Conservation (phyloP, 2,797 vertebrate genomes). For the Caiman crocodilus region DNA sequence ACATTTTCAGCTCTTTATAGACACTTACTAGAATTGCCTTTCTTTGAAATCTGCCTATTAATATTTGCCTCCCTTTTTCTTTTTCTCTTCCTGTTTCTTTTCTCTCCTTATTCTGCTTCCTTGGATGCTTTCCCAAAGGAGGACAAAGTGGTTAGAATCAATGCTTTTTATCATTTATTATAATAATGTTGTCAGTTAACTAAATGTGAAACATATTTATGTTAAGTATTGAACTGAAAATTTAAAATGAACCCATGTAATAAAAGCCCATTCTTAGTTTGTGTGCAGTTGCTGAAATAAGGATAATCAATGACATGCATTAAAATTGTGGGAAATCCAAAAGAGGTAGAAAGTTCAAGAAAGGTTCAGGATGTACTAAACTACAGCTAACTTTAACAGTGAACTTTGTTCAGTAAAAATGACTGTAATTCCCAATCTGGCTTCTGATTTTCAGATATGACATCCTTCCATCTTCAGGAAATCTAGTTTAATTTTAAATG, state of each 20-base stretch:
- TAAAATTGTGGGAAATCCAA: slow-evolving; percentile 2
- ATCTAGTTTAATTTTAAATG: neutral
- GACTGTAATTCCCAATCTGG: neutral
- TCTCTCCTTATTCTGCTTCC: slow-evolving; percentile 90
- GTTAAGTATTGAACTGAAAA: slow-evolving; percentile 32
- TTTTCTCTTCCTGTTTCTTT: slow-evolving; percentile 80
- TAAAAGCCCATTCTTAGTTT: neutral
- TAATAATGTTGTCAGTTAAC: slow-evolving; percentile 74
- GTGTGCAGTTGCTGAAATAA: slow-evolving; percentile 13
- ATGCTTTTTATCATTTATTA: slow-evolving; percentile 83
- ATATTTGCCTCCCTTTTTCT: slow-evolving; percentile 79
- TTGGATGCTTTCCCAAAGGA: slow-evolving; percentile 98
- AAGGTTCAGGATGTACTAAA: neutral
- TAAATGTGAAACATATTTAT: slow-evolving; percentile 52
- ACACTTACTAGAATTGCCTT: slow-evolving; percentile 68
- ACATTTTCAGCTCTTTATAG: slow-evolving; percentile 55
- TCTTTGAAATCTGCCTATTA: slow-evolving; percentile 71
- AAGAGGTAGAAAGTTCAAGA: neutral
- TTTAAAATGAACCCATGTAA: slow-evolving; percentile 20
- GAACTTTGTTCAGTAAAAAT: neutral
- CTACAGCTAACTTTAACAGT: neutral
- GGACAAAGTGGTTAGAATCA: slow-evolving; percentile 99
- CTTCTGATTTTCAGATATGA: neutral
- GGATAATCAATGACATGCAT: neutral
- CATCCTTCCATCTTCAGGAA: slow-evolving; percentile 21